Evolutionary conservation across 2,113 vertebrate species (phyloP).

Genomic region (Gasterosteus aculeatus): DNA sequence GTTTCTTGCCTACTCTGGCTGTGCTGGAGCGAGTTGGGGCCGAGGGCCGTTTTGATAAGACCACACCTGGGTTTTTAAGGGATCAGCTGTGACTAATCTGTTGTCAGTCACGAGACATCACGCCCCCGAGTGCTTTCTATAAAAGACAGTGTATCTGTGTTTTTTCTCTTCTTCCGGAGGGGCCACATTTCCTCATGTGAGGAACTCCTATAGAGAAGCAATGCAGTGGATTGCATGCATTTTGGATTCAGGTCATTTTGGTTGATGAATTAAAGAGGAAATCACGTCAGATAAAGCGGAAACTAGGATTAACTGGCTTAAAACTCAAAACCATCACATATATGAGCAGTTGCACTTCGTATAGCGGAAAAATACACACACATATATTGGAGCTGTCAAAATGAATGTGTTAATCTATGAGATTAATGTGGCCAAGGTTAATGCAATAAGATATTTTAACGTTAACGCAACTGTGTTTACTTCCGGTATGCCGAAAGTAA

Average conservation of each 20-base stretch:
- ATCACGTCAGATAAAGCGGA: background rate
- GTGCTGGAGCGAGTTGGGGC: conserved; percentile 15
- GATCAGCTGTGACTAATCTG: conserved; percentile 60
- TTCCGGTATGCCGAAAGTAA: too few relatives aligned
- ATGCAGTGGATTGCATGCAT: background rate
- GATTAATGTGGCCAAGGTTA: too few relatives aligned
- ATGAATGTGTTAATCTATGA: too few relatives aligned
- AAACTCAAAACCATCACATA: background rate
- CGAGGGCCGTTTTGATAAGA: conserved; percentile 37
- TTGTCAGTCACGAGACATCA: conserved; percentile 33
- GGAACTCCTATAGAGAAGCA: background rate
- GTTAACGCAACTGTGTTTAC: too few relatives aligned
- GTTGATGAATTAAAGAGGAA: background rate
- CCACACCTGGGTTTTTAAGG: conserved; percentile 57
- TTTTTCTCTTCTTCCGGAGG: background rate
- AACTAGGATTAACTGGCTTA: background rate
- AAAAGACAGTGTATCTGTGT: background rate
- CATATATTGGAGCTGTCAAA: too few relatives aligned
- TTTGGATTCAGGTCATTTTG: too few relatives aligned
- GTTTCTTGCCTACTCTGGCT: conserved; percentile 25
- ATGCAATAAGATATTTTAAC: too few relatives aligned
- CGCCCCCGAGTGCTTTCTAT: conserved; percentile 26
- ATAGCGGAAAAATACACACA: too few relatives aligned
- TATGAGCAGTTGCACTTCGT: background rate
- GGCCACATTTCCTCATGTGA: background rate